Evolutionary conservation across 2,113 vertebrate genomes (phyloP).

Genomic region (Isichthys henryi): DNA sequence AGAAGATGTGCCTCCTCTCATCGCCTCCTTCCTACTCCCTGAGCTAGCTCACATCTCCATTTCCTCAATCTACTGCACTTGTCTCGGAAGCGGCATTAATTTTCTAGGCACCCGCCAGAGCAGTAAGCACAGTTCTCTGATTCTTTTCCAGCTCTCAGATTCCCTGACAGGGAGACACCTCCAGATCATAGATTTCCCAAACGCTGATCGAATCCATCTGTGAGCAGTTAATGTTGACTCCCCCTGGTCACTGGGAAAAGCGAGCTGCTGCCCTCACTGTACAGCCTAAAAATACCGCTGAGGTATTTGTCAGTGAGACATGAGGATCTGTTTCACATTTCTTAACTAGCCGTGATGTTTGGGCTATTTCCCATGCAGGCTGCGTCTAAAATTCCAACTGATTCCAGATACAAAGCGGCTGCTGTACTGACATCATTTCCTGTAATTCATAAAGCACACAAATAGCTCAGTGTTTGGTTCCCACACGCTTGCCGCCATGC

Average conservation of each 20-base stretch:
- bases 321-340: constrained; percentile 9
- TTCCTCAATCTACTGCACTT: neutral
- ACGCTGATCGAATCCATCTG: constrained; percentile 22
- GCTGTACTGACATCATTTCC: constrained; percentile 64
- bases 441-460: constrained; percentile 62
- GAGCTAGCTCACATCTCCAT: neutral
- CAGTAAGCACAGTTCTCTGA: neutral
- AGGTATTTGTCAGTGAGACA: constrained; percentile 20
- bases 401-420: constrained; percentile 41
- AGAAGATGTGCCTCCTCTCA: neutral
- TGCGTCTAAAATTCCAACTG: constrained; percentile 25
- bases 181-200: neutral
- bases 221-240: constrained; percentile 14
- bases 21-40: neutral
- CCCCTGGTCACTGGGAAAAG: neutral
- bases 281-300: constrained; percentile 24
- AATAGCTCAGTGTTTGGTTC: constrained; percentile 61
- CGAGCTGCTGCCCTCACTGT: neutral
- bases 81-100: neutral
- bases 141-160: neutral
- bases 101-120: neutral
- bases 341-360: constrained; percentile 32
- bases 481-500: constrained; percentile 42
- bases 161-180: neutral
- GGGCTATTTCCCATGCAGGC: constrained; percentile 20